Base-by-base conservation (phyloP, 2,113 vertebrate species). In the Elgaria multicarinata region DNA sequence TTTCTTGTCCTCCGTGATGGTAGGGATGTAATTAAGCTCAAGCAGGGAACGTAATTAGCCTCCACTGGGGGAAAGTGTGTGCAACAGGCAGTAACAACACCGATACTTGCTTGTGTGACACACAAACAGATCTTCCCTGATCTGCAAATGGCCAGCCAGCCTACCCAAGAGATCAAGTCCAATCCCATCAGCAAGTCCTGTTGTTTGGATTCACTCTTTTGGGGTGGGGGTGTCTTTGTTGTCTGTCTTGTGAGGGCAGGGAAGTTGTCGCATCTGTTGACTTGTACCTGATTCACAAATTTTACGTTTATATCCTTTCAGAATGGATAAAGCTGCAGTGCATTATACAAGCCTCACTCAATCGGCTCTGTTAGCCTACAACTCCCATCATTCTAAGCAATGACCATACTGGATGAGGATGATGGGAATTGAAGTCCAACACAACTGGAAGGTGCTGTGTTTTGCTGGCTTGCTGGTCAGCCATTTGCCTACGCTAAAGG, bases 11-110 rank as follows among this genome's bases (percentile, higher is more conserved):
- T 89, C 85, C 26, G 58, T 3, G 77, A 3, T 50, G 4, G 0
- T 8, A 42, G 87, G 88, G 42, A 71, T 33, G 62, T 0, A n/a
- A 83, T 67, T 72, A 72, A 77, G 1, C 53, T 79, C 85, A 26
- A 7, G 33, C 87, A 4, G 44, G 1, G 31, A 74, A 69, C 5
- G 18, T 90, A 86, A 90, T 90, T 74, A 90, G 83, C 77, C 33
- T 14, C 50, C 53, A 44, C n/a, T 26, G 44, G 69, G 44, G 69
- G 71, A 53, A 83, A 31, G 69, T 46, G n/a, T 67, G 55, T 75
- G 39, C n/a, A 58, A 64, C 4, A 13, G 58, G 16, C 31, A 81
- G 76, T 66, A 36, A 64, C 75, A 26, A n/a, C 42, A 62, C 53
- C 6, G 67, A 3, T 50, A 33, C 44, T 24, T 42, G 22, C n/a